Evolutionary conservation across 2,888 invertebrate genomes (phyloP).

Genomic region (Lycocerus yunnanus): DNA sequence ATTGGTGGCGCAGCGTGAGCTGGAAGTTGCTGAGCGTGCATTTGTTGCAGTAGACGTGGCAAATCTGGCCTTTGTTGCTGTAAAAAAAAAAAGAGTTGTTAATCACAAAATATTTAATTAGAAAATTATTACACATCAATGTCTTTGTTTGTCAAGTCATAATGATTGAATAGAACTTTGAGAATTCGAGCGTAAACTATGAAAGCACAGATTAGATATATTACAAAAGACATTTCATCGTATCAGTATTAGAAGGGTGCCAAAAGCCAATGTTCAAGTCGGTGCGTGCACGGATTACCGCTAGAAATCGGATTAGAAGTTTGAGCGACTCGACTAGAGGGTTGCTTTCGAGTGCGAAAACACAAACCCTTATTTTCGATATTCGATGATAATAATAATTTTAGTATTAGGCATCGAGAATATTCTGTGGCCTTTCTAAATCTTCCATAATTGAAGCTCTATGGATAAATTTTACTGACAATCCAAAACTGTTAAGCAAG

Average conservation of each 20-base stretch:
- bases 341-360: slow-evolving; percentile 14
- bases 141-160: not conserved
- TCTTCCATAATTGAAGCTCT: slow-evolving; percentile 20
- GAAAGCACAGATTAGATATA: slow-evolving; percentile 21
- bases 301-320: slow-evolving; percentile 28
- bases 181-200: slow-evolving; percentile 19
- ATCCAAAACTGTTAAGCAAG: slow-evolving; percentile 17
- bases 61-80: slow-evolving; percentile 87
- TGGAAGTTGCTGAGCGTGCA: slow-evolving; percentile 88
- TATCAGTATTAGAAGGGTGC: slow-evolving; percentile 25
- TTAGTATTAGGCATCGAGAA: not conserved
- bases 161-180: slow-evolving; percentile 8
- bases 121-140: not conserved
- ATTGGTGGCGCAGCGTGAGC: slow-evolving; percentile 75
- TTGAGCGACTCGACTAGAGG: slow-evolving; percentile 19
- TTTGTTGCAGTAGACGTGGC: slow-evolving; percentile 84
- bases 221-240: slow-evolving; percentile 25
- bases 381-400: not conserved
- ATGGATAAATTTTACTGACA: slow-evolving; percentile 19
- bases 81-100: slow-evolving; percentile 46
- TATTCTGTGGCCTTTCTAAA: not conserved
- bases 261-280: slow-evolving; percentile 41
- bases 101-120: not conserved
- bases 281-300: slow-evolving; percentile 32
- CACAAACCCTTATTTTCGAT: slow-evolving; percentile 20